Percentiles rank a stretch among this genome's conserved stretches.
phyloP scores from a whole-genome alignment of 2,113 vertebrate species.

The Prionailurus bengalensis region DNA sequence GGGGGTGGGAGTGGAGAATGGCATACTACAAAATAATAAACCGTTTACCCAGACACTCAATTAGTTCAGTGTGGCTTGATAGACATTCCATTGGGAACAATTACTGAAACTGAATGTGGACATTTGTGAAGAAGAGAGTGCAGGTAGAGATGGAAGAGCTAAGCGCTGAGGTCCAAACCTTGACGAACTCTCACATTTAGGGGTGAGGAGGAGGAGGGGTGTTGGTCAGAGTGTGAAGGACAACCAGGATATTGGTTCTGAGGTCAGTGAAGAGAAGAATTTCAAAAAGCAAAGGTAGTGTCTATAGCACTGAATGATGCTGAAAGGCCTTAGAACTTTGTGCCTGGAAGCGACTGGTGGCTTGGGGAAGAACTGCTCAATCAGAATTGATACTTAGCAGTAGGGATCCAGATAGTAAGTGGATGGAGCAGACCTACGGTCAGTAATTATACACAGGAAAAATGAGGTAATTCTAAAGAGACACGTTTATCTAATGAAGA shows the following conservation, averaged over 20 bases:
- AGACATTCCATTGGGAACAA: background rate
- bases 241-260: background rate
- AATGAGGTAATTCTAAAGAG: background rate
- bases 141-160: background rate
- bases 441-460: background rate
- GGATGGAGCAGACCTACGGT: background rate
- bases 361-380: background rate
- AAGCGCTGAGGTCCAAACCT: background rate
- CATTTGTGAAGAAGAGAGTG: background rate
- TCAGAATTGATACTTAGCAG: background rate
- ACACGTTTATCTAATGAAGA: background rate
- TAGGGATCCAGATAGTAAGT: background rate
- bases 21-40: background rate
- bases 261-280: background rate
- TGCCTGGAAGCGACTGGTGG: background rate
- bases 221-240: background rate
- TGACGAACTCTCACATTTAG: background rate
- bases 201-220: background rate
- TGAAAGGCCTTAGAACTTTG: background rate
- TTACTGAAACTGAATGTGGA: background rate
- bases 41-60: background rate
- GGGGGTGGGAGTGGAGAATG: background rate
- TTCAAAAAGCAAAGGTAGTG: background rate
- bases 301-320: background rate
- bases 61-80: background rate